A percentile compares a stretch with the other conserved stretches of the same genome.
phyloP scores from a whole-genome alignment of 1,140 invertebrate species.

The Microplitis demolitor region DNA sequence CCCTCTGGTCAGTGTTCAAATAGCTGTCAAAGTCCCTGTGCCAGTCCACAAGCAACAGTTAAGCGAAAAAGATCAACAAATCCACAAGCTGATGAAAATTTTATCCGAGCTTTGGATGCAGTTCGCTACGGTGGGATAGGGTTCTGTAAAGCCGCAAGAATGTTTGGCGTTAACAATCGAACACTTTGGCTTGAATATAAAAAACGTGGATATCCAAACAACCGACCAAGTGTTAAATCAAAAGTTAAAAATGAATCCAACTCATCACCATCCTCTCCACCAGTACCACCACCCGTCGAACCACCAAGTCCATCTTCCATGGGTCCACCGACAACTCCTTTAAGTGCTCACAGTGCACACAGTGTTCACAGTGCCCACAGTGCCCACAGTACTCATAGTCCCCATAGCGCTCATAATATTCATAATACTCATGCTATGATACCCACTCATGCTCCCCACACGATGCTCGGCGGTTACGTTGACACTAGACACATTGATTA shows the following conservation, averaged over 20 bases:
- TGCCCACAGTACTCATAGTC: constrained; percentile 46
- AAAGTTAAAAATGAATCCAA: constrained; percentile 68
- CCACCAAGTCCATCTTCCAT: constrained; percentile 61
- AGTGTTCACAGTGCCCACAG: constrained; percentile 51
- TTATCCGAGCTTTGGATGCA: constrained; percentile 77
- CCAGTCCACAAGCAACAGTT: constrained; percentile 54
- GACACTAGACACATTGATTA: constrained; percentile 54
- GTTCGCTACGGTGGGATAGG: constrained; percentile 81
- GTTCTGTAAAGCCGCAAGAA: constrained; percentile 80
- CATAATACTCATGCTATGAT: constrained; percentile 55
- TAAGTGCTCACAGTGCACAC: too few species aligned
- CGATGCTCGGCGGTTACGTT: constrained; percentile 51
- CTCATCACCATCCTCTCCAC: constrained; percentile 41
- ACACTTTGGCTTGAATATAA: constrained; percentile 85
- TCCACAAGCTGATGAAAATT: constrained; percentile 79
- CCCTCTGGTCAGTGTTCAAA: constrained; percentile 50
- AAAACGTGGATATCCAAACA: constrained; percentile 79
- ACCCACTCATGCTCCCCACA: constrained; percentile 49
- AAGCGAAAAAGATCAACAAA: constrained; percentile 70
- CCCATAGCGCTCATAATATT: constrained; percentile 51
- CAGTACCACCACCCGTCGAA: constrained; percentile 51
- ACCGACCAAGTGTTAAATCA: constrained; percentile 73
- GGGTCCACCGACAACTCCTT: constrained; percentile 60
- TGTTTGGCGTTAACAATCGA: constrained; percentile 82
- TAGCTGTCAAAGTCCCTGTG: constrained; percentile 52